Evolutionary conservation across 2,888 invertebrate species (phyloP).

Genomic region (Rhorus exstirpatorius): DNA sequence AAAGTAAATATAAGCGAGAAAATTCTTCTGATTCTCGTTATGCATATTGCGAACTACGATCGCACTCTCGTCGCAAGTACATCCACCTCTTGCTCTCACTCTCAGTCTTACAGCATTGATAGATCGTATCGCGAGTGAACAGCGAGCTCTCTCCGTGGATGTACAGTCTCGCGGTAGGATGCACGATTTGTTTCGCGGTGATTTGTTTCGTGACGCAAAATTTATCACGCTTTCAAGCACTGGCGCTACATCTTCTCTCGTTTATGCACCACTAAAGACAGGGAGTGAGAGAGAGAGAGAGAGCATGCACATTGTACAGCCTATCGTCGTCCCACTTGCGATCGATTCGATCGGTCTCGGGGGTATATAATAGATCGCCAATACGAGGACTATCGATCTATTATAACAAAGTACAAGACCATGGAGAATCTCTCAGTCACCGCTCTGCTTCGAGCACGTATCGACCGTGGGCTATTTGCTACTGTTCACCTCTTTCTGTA

Average conservation of each 20-base stretch:
- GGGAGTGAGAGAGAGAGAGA: conserved; percentile 20
- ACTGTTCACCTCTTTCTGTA: conserved; percentile 28
- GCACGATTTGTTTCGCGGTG: conserved; percentile 67
- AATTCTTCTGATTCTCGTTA: not conserved
- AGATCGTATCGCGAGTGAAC: conserved; percentile 55
- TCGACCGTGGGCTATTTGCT: conserved; percentile 22
- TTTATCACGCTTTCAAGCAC: conserved; percentile 62
- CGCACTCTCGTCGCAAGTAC: too few relatives aligned
- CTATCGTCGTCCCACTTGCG: conserved; percentile 53
- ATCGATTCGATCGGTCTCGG: conserved; percentile 72
- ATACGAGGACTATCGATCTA: too few relatives aligned
- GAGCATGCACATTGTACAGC: conserved; percentile 65
- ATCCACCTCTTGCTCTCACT: too few relatives aligned
- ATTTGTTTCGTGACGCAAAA: conserved; percentile 68
- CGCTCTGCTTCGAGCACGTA: conserved; percentile 1
- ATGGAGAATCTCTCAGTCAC: not conserved
- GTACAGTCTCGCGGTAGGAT: conserved; percentile 22
- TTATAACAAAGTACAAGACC: too few relatives aligned
- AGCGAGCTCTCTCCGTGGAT: conserved; percentile 14
- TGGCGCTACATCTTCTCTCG: conserved; percentile 15
- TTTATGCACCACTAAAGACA: conserved; percentile 10
- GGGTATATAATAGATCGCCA: conserved; percentile 47
- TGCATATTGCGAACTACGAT: too few relatives aligned
- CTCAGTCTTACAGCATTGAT: not conserved
- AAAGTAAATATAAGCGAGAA: too few relatives aligned